phyloP scores from a whole-genome alignment of 2,797 vertebrate species.

The Oreochromis grahami region DNA sequence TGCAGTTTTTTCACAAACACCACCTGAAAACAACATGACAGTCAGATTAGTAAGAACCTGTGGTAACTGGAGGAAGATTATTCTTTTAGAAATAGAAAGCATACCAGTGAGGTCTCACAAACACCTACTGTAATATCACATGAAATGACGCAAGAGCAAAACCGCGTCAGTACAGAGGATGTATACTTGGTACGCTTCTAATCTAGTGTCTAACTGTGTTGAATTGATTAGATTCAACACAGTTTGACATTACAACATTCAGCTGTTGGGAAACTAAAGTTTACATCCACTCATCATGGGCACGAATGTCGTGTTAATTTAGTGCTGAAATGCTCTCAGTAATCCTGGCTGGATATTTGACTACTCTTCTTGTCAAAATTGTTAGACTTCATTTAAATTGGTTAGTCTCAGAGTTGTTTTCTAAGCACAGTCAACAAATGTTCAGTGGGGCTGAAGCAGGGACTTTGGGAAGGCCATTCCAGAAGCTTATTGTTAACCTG shows the following conservation, averaged over 20 bases:
- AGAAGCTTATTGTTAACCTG: not conserved
- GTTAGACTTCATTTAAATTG: not conserved
- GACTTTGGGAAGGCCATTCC: not conserved
- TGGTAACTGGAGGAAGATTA: not conserved
- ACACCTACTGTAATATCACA: not conserved
- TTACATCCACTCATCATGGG: fast-evolving
- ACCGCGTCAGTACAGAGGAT: not conserved
- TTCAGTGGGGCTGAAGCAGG: not conserved
- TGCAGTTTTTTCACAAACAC: slow-evolving; percentile 86
- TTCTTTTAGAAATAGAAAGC: not conserved
- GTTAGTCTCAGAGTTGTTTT: not conserved
- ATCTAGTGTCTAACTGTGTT: too few species aligned
- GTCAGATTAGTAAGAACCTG: not conserved
- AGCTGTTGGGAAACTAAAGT: not conserved
- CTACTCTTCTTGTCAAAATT: not conserved
- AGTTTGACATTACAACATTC: not conserved
- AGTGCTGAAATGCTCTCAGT: not conserved
- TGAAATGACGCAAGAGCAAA: not conserved
- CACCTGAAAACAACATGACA: slow-evolving; percentile 74
- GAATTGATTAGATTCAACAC: not conserved
- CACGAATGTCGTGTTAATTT: not conserved
- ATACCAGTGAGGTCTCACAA: not conserved
- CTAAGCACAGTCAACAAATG: not conserved
- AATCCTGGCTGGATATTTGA: not conserved
- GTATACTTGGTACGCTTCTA: not conserved